Base-by-base conservation (phyloP, 2,113 vertebrate genomes). In the Montifringilla adamsi region DNA sequence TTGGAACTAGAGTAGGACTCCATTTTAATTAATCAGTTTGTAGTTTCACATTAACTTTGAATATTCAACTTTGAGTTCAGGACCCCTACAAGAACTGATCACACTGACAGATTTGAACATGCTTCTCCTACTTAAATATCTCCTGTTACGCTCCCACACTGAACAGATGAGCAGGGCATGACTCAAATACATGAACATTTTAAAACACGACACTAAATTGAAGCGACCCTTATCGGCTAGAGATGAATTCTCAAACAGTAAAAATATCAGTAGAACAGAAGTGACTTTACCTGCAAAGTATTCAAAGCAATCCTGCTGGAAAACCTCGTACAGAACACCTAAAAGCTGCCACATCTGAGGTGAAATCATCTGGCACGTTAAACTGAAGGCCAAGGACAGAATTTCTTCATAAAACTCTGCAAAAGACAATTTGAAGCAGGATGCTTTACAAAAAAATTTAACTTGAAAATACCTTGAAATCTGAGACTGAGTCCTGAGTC, bases 341-440 rank as follows among this genome's bases (percentile, higher is more conserved):
- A 99, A 98, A 35, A 99, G 98, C 96, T 99, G 99, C 99, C 99
- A 99, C 99, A 99, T 99, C 95, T 99, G 99, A 78, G 98, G 98
- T 46, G 99, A 99, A 96, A 99, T 98, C 83, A 98, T 98, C 97
- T 99, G 99, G 97, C 99, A 99, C 11, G 99, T 99, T 95, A 99
- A 98, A 80, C 98, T 99, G 73, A 99, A 99, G 2, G 99, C 99
- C 97, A 99, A 97, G 2, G 99, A 99, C 27, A 99, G 98, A 94
- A 99, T 99, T 98, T 99, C 99, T 98, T 99, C 99, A 15, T 99
- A 99, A 96, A 99, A 99, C 95, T 99, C 99, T 99, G 94, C 35
- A 97, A 92, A 72, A 56, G 35, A 97, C n/a, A 88, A 60, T 37
- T 84, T 87, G 19, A 90, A 55, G 31, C 13, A 58, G 21, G 2